These are phyloP conservation scores for Egretta garzetta DNA, from an alignment of 2,113 vertebrate genomes.

Conservation along the genomic window DNA sequence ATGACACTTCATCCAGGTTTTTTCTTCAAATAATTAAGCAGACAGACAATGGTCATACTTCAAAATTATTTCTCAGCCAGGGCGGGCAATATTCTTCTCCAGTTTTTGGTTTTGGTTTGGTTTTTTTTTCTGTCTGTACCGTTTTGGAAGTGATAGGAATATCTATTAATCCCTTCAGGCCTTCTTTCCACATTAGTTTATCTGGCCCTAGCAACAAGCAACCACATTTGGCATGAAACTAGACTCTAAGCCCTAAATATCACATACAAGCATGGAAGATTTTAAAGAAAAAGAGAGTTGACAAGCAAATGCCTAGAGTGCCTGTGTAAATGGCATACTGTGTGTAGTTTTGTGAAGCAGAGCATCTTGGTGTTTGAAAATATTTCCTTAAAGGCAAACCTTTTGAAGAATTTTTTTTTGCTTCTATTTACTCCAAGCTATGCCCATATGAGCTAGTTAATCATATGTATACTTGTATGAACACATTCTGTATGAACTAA, in stretches of 20 bases:
- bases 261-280: conserved; percentile 1
- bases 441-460: background rate
- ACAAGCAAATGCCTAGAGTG: conserved; percentile 70
- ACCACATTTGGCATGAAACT: conserved; percentile 46
- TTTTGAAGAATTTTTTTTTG: conserved; percentile 25
- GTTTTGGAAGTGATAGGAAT: conserved; percentile 6
- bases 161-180: conserved; percentile 23
- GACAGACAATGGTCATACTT: background rate
- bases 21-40: background rate
- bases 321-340: conserved; percentile 61
- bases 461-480: background rate
- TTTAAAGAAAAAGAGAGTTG: conserved; percentile 64
- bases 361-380: conserved; percentile 66
- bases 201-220: conserved; percentile 3
- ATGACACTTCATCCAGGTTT: background rate
- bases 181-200: conserved; percentile 47
- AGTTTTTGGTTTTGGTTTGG: too few species aligned
- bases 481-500: background rate
- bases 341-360: conserved; percentile 61
- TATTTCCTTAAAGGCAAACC: conserved; percentile 57
- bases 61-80: background rate
- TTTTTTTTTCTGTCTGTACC: background rate
- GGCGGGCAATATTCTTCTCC: background rate
- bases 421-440: conserved; percentile 31
- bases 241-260: conserved; percentile 46